Percentiles rank a stretch among this genome's conserved stretches.
These are phyloP conservation scores for Formicarius rufipectus DNA, from an alignment of 2,113 vertebrate genomes.

Conservation along the genomic window DNA sequence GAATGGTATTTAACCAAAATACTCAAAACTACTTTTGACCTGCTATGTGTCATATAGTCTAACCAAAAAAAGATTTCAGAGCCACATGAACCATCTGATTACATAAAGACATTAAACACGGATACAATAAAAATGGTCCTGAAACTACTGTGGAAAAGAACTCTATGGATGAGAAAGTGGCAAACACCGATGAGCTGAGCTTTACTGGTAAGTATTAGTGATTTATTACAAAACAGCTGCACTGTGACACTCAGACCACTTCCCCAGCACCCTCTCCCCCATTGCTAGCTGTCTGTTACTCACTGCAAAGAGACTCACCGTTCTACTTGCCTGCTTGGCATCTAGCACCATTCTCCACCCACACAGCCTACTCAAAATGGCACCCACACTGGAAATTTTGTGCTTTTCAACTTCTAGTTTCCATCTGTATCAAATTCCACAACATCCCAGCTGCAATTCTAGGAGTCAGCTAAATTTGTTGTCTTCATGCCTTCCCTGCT, in stretches of 20 bases:
- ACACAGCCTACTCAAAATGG: constrained; percentile 45
- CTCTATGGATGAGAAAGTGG: background rate
- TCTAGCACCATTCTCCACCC: constrained; percentile 41
- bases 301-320: background rate
- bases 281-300: background rate
- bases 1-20: background rate
- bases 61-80: background rate
- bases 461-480: background rate
- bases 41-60: background rate
- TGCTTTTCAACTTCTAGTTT: background rate
- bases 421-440: constrained; percentile 54
- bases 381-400: constrained; percentile 53
- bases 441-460: constrained; percentile 39
- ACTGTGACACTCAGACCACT: background rate
- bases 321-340: constrained; percentile 32
- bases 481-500: background rate
- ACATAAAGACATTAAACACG: background rate
- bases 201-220: background rate
- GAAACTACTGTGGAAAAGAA: background rate
- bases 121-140: background rate
- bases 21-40: background rate
- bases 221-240: constrained; percentile 44
- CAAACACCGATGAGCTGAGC: background rate
- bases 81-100: background rate
- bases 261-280: background rate